phyloP scores from a whole-genome alignment of 64 coral and sea anemone species.

The Dendronephthya gigantea region DNA sequence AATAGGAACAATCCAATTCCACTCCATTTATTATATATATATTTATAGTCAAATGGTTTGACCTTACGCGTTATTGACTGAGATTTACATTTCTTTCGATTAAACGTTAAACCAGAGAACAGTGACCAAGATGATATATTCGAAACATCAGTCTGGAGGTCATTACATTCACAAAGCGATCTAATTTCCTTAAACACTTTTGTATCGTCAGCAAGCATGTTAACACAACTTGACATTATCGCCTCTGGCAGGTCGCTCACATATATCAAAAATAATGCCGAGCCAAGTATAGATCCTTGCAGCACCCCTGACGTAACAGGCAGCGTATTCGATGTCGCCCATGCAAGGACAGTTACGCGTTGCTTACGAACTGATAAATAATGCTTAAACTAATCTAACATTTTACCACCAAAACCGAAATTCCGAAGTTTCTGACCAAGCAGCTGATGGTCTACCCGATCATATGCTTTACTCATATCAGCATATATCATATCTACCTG shows the following conservation, averaged over 20 bases:
- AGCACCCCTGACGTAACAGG: background rate
- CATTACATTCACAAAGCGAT: background rate
- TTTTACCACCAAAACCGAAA: background rate
- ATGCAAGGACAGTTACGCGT: conserved; percentile 11
- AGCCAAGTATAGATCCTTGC: background rate
- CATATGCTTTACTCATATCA: background rate
- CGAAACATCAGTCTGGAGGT: background rate
- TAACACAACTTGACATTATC: background rate
- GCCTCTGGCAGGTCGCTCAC: background rate
- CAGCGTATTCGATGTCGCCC: background rate
- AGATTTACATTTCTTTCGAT: background rate
- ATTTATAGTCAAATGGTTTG: background rate
- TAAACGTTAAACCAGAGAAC: background rate
- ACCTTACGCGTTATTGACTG: background rate
- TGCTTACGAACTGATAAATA: background rate
- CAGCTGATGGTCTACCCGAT: background rate
- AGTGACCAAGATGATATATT: background rate
- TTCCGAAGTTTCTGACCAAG: background rate
- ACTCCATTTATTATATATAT: background rate
- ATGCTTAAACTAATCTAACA: background rate
- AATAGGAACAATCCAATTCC: background rate
- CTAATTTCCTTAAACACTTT: background rate
- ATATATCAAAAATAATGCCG: background rate
- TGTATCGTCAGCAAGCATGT: background rate
- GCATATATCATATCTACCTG: conserved; percentile 1